Percentiles rank a stretch among this genome's conserved stretches.
These are phyloP conservation scores for Lacanobia oleracea DNA, from an alignment of 2,888 invertebrate species.

Conservation along the genomic window DNA sequence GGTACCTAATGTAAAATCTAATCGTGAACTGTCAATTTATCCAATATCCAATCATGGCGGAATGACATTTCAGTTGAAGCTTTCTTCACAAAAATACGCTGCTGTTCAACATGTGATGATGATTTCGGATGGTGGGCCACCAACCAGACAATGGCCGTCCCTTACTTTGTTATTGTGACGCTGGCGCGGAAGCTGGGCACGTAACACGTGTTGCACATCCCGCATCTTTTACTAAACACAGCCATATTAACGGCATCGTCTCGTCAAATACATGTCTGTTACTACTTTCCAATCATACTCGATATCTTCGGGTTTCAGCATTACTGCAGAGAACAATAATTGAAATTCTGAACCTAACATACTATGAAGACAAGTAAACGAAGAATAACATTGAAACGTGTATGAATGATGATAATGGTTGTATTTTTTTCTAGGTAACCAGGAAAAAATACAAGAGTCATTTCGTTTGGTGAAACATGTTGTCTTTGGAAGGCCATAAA, in stretches of 20 bases:
- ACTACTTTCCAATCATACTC: not conserved
- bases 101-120: constrained; percentile 85
- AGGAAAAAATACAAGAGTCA: too few relatives aligned
- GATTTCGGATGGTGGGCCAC: constrained; percentile 72
- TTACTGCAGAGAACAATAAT: constrained; percentile 18
- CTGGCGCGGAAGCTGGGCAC: constrained; percentile 82
- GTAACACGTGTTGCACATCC: constrained; percentile 86
- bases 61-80: too few relatives aligned
- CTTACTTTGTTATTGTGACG: constrained; percentile 85
- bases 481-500: not conserved
- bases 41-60: too few relatives aligned
- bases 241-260: constrained; percentile 56
- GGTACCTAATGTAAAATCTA: too few relatives aligned
- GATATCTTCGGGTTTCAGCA: not conserved
- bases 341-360: not conserved
- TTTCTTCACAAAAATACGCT: too few relatives aligned
- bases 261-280: constrained; percentile 25
- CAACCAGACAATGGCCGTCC: constrained; percentile 81
- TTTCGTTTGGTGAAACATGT: not conserved
- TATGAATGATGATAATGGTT: too few relatives aligned
- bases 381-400: not conserved
- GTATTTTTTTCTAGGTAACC: too few relatives aligned
- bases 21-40: too few relatives aligned
- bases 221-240: constrained; percentile 67
- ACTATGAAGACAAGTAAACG: not conserved